Base-by-base conservation (phyloP, 2,113 vertebrate genomes). In the Pangasianodon hypophthalmus region DNA sequence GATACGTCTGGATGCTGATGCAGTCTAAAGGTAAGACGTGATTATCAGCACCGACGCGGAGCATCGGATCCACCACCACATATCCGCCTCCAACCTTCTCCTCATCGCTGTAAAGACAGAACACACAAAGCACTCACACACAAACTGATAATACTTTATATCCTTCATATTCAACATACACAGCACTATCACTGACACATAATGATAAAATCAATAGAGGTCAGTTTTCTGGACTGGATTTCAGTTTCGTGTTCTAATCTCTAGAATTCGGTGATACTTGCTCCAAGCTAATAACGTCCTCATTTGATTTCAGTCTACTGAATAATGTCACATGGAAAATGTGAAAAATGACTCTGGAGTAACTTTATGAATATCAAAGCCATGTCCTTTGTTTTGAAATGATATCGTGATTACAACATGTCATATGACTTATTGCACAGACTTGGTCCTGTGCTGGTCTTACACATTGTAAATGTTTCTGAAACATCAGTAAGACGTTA, bases 11-110 rank as follows among this genome's bases (percentile, higher is more conserved):
- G 64, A 97, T 96, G 0, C 95, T 96, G 89, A 98, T 95, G 90
- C 97, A 97, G 81, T 98, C 97, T 94, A 98, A 92, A 24, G 96
- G 96, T 14, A 98, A 91, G 6, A 96, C 62, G 0, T 93, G 96
- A 88, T 96, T 95, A 93, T 97, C 96, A 0, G 92, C 90, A 46
- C 97, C 97, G 62, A 97, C 95, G 1, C 69, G 96, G 90, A 98
- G 93, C 88, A 98, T 88, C n/a, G 97, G 97, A 92, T 98, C 96
- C 91, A 98, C 97, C 14, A 98, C 96, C 89, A 98, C 95, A 93
- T 97, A 97, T 80, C 97, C 97, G 48, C 96, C 95, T 79, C 97
- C 97, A 86, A 95, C 96, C 91, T 95, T 97, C 86, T 93, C 91
- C 88, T 97, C 93, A 87, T 95, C 94, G 88, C 97, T 98, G 93